These are phyloP conservation scores for Macrophya annulata DNA, from an alignment of 2,888 invertebrate genomes.

Conservation along the genomic window DNA sequence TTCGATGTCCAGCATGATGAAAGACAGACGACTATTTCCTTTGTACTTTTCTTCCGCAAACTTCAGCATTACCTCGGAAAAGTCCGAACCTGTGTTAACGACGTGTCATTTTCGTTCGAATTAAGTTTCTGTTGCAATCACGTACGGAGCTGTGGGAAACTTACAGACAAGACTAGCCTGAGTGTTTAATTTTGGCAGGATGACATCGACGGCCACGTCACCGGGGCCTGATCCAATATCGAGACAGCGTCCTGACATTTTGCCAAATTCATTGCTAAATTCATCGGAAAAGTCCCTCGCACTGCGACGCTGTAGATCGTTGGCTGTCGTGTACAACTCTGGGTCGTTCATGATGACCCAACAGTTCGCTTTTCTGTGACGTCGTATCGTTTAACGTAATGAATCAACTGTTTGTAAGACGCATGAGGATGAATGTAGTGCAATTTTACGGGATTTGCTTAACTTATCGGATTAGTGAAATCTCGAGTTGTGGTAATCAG, in stretches of 20 bases:
- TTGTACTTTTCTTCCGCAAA: slow-evolving; percentile 83
- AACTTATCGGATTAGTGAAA: too few species aligned
- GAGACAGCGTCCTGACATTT: slow-evolving; percentile 75
- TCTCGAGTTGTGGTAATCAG: too few species aligned
- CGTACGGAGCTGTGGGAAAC: slow-evolving; percentile 23
- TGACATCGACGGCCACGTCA: slow-evolving; percentile 84
- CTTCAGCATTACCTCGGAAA: slow-evolving; percentile 87
- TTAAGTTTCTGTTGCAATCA: background rate
- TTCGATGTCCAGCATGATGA: slow-evolving; percentile 82
- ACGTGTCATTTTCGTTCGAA: background rate
- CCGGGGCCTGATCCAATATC: slow-evolving; percentile 91
- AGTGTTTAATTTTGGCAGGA: slow-evolving; percentile 84
- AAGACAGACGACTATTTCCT: slow-evolving; percentile 80
- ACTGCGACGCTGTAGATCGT: slow-evolving; percentile 86
- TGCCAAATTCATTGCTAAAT: slow-evolving; percentile 78
- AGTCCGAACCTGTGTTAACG: slow-evolving; percentile 84
- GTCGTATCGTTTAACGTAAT: background rate
- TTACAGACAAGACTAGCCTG: slow-evolving; percentile 79
- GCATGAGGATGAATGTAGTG: too few species aligned
- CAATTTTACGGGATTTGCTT: too few species aligned
- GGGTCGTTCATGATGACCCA: background rate
- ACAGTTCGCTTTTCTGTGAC: background rate
- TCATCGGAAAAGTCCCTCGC: slow-evolving; percentile 85
- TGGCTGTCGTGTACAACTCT: slow-evolving; percentile 85
- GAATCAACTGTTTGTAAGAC: too few species aligned